Percentiles rank a stretch among this genome's conserved stretches.
phyloP scores from a whole-genome alignment of 2,888 invertebrate species.

The Dione juno region DNA sequence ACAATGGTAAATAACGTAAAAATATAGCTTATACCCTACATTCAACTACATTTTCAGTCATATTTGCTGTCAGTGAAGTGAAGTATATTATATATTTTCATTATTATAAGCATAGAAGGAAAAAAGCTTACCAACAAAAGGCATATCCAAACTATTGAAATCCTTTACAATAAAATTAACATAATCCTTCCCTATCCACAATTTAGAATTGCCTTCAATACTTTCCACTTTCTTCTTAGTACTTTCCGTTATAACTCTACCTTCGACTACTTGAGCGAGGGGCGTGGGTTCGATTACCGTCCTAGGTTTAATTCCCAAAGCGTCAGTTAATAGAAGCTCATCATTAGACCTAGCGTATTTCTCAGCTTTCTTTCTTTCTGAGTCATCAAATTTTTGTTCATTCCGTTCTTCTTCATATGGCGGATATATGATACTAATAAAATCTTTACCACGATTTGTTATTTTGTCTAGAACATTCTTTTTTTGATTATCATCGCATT shows the following conservation, averaged over 20 bases:
- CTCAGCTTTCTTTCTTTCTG: conserved; percentile 75
- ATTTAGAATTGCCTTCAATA: conserved; percentile 88
- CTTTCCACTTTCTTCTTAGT: conserved; percentile 66
- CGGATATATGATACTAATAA: conserved; percentile 76
- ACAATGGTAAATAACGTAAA: no score
- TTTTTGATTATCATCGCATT: conserved; percentile 61
- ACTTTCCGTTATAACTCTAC: conserved; percentile 67
- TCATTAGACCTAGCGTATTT: conserved; percentile 75
- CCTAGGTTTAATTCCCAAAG: conserved; percentile 54
- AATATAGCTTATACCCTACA: no score
- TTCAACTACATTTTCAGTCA: no score
- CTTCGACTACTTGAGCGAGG: conserved; percentile 72
- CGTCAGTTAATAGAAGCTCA: conserved; percentile 70
- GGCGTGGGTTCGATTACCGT: conserved; percentile 66
- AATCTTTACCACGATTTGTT: conserved; percentile 73
- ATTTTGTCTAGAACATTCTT: conserved; percentile 76
- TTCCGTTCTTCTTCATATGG: conserved; percentile 72
- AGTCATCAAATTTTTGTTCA: conserved; percentile 74
- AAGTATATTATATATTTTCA: no score
- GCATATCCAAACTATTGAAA: conserved; percentile 94
- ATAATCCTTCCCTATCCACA: conserved; percentile 98
- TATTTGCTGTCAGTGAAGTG: no score
- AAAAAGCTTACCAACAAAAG: conserved; percentile 84
- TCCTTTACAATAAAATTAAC: conserved; percentile 98
- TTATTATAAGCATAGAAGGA: no score